Percentiles rank a stretch among this genome's conserved stretches.
These are phyloP conservation scores for Chloroclysta siterata DNA, from an alignment of 2,888 invertebrate species.

Conservation along the genomic window DNA sequence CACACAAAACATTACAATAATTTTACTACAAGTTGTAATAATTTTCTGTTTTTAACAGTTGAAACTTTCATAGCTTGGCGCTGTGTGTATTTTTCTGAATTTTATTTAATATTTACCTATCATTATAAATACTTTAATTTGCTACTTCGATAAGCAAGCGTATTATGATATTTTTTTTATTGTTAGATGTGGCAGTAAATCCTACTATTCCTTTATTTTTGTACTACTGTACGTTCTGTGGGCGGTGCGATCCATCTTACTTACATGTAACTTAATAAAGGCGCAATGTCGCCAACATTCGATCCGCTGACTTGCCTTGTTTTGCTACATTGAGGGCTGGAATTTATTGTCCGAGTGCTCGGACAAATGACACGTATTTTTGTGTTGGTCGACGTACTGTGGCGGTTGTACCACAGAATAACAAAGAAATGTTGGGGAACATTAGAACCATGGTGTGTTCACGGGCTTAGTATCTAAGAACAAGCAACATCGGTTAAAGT, in stretches of 20 bases:
- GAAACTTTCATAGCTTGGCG: too few species aligned
- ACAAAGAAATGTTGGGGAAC: not conserved
- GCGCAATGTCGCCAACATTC: constrained; percentile 29
- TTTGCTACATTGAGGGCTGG: constrained; percentile 16
- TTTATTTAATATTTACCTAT: too few species aligned
- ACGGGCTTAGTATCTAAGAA: not conserved
- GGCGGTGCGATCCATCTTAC: constrained; percentile 36
- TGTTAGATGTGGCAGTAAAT: not conserved
- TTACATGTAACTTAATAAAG: constrained; percentile 40
- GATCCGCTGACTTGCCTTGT: constrained; percentile 30
- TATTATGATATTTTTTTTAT: too few species aligned
- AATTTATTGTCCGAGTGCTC: constrained; percentile 22
- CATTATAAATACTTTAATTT: too few species aligned
- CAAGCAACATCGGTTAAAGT: too few species aligned
- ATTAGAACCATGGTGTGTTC: not conserved
- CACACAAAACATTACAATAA: too few species aligned
- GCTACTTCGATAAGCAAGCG: too few species aligned
- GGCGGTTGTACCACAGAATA: not conserved
- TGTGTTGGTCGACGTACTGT: constrained; percentile 6
- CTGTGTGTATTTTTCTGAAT: too few species aligned
- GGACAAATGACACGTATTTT: constrained; percentile 19
- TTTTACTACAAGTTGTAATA: too few species aligned
- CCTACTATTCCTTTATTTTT: not conserved
- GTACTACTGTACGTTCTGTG: constrained; percentile 1
- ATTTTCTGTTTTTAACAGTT: too few species aligned